phyloP scores from a whole-genome alignment of 2,888 invertebrate genomes.

The Chromoteleia sp. region DNA sequence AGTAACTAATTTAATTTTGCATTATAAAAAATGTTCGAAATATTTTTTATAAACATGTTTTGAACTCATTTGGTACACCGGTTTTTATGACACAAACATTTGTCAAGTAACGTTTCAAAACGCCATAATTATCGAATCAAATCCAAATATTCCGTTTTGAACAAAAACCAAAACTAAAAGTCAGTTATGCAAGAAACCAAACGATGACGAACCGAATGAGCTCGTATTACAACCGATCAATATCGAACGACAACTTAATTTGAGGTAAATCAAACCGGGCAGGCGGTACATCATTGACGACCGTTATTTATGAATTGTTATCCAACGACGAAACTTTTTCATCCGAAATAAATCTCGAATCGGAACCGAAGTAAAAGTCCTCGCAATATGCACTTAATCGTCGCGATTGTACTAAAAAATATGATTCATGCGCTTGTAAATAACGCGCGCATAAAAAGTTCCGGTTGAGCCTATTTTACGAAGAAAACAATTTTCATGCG shows the following conservation, averaged over 20 bases:
- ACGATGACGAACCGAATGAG: constrained; percentile 14
- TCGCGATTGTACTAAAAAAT: constrained; percentile 56
- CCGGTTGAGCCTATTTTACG: constrained; percentile 46
- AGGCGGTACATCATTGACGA: constrained; percentile 11
- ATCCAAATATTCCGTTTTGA: not conserved
- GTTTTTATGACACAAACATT: no score
- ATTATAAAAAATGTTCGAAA: no score
- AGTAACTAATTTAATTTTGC: no score
- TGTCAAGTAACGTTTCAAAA: no score
- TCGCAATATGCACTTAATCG: constrained; percentile 58
- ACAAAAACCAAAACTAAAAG: not conserved
- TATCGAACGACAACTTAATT: constrained; percentile 53
- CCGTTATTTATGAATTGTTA: constrained; percentile 52
- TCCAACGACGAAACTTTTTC: constrained; percentile 21
- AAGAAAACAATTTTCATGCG: constrained; percentile 51
- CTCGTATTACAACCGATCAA: constrained; percentile 12
- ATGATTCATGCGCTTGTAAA: constrained; percentile 65
- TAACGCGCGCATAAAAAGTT: constrained; percentile 55
- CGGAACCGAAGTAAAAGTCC: constrained; percentile 40
- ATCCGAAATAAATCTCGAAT: constrained; percentile 55
- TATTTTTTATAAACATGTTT: no score
- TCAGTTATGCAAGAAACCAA: not conserved
- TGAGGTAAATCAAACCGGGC: constrained; percentile 42
- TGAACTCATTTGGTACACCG: no score
- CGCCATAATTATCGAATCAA: not conserved